These are phyloP conservation scores for Sitobion miscanthi DNA, from an alignment of 1,140 invertebrate genomes.

Conservation along the genomic window DNA sequence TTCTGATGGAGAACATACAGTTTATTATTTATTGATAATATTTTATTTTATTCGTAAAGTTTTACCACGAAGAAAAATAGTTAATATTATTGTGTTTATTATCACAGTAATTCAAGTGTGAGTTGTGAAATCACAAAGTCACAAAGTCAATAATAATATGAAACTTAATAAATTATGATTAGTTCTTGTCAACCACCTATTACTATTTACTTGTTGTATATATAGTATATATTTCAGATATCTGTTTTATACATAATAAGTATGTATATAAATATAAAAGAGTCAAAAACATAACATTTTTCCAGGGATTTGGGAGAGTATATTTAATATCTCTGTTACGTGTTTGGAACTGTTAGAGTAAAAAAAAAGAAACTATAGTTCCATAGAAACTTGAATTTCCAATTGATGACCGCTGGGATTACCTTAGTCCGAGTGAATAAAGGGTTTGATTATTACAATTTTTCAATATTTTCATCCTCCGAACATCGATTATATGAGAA, in stretches of 20 bases:
- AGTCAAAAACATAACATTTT: background rate
- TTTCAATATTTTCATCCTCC: accelerated
- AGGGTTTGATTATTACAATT: background rate
- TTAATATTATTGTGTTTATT: background rate
- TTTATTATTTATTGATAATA: background rate
- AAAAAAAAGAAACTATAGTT: no score
- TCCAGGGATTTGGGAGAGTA: no score
- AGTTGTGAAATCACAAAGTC: background rate
- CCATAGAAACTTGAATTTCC: no score
- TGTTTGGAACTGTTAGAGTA: no score
- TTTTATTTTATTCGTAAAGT: background rate
- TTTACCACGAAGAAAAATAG: no score
- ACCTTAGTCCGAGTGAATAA: background rate
- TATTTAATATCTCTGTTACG: no score
- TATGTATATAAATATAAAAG: no score
- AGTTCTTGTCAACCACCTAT: background rate
- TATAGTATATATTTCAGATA: background rate
- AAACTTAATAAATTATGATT: background rate
- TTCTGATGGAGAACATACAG: background rate
- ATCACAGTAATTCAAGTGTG: background rate
- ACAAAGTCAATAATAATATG: background rate
- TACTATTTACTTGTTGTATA: background rate
- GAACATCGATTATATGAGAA: background rate
- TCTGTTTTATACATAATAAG: no score
- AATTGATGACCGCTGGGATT: no score